Conservation (phyloP, 2,797 vertebrate genomes). For the Tragopan temminckii region DNA sequence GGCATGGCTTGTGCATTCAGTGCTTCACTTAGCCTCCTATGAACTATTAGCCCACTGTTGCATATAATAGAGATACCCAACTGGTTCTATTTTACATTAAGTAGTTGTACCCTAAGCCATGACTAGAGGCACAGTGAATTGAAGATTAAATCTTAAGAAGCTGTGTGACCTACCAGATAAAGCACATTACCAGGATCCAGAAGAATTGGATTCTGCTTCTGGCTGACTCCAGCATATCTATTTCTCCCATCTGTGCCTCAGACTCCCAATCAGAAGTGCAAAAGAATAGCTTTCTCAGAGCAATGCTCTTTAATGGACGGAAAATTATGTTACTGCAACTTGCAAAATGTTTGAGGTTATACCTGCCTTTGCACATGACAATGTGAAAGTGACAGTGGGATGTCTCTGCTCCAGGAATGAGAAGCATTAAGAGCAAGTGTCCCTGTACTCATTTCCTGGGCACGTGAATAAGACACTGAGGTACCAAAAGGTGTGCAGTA, state of each 20-base stretch:
- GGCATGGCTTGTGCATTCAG: neutral
- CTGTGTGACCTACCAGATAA: neutral
- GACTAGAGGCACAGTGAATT: neutral
- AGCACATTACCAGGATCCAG: neutral
- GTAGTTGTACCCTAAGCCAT: neutral
- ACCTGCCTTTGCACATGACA: neutral
- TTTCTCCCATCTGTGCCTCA: neutral
- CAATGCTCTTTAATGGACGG: neutral
- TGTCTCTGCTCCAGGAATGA: neutral
- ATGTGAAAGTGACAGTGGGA: neutral
- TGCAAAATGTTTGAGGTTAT: neutral
- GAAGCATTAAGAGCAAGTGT: neutral
- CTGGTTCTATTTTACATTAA: conserved; percentile 10
- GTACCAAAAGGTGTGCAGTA: neutral
- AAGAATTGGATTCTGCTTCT: neutral
- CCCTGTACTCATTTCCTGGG: neutral
- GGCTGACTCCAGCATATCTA: neutral
- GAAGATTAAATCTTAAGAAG: neutral
- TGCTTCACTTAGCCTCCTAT: conserved; percentile 13
- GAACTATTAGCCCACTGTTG: conserved; percentile 42
- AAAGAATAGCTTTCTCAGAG: neutral
- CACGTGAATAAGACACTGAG: neutral
- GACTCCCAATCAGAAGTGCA: neutral
- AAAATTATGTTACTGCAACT: neutral
- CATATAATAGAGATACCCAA: neutral